A percentile compares a stretch with the other conserved stretches of the same genome.
Evolutionary conservation across 2,888 invertebrate genomes (phyloP).

Genomic region (Cantharis flavilabris): DNA sequence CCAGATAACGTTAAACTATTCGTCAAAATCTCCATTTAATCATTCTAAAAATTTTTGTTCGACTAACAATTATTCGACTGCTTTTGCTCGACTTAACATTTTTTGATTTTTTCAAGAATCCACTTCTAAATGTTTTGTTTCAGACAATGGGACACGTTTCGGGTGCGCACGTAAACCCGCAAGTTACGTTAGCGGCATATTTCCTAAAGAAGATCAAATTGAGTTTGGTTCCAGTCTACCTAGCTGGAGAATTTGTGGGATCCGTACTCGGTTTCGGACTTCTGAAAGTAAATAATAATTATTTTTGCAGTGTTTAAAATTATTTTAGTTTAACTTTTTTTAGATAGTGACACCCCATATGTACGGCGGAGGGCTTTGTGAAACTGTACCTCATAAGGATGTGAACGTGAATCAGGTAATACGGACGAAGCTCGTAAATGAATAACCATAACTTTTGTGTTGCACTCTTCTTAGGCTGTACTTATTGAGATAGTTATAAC

Average conservation of each 20-base stretch:
- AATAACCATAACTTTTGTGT: not conserved
- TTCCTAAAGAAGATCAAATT: constrained; percentile 62
- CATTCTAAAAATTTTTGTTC: too few relatives aligned
- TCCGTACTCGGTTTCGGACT: constrained; percentile 71
- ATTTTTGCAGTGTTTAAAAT: not conserved
- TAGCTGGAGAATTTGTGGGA: constrained; percentile 69
- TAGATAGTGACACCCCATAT: constrained; percentile 6
- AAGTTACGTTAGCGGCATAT: constrained; percentile 70
- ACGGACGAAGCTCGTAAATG: not conserved
- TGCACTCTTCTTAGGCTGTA: constrained; percentile 58
- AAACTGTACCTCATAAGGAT: constrained; percentile 2
- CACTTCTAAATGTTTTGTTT: constrained; percentile 33
- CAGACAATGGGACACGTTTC: constrained; percentile 78
- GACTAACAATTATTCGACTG: too few relatives aligned
- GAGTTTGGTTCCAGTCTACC: constrained; percentile 61
- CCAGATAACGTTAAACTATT: not conserved
- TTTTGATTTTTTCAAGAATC: too few relatives aligned
- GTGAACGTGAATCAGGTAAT: constrained; percentile 6
- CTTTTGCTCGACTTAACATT: too few relatives aligned
- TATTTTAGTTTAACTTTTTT: not conserved
- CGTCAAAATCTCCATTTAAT: too few relatives aligned
- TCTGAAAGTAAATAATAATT: constrained; percentile 56
- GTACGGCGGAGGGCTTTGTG: constrained; percentile 4
- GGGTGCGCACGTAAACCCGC: constrained; percentile 78
- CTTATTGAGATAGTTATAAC: constrained; percentile 70